These are phyloP conservation scores for Hippocampus kuda DNA, from an alignment of 2,797 vertebrate genomes.

Conservation along the genomic window DNA sequence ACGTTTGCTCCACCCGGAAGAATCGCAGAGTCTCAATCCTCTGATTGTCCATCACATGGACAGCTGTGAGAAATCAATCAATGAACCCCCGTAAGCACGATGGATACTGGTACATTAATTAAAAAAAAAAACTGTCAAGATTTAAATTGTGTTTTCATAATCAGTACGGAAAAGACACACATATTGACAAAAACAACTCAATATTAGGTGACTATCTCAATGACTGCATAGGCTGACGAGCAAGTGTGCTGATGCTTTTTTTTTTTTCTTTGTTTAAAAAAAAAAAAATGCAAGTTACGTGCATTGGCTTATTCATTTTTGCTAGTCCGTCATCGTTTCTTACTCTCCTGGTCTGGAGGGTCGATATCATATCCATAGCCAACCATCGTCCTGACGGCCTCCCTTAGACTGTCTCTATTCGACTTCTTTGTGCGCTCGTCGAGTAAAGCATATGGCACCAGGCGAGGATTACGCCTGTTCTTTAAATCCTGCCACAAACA, in stretches of 20 bases:
- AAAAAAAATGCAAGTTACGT: too few species aligned
- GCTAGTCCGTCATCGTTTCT: slow-evolving; percentile 19
- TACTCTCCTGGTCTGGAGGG: slow-evolving; percentile 90
- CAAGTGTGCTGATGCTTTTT: too few species aligned
- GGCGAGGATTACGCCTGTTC: slow-evolving; percentile 91
- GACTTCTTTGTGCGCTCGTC: slow-evolving; percentile 98
- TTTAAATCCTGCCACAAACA: slow-evolving; percentile 80
- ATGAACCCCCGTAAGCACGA: not conserved
- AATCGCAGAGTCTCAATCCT: slow-evolving; percentile 88
- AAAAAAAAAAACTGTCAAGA: not conserved
- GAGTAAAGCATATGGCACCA: slow-evolving; percentile 91
- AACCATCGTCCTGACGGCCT: slow-evolving; percentile 90
- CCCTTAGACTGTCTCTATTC: slow-evolving; percentile 93
- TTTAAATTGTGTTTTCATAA: too few species aligned
- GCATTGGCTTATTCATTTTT: too few species aligned
- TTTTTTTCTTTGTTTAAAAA: too few species aligned
- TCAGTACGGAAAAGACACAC: too few species aligned
- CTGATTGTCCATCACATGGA: slow-evolving; percentile 72
- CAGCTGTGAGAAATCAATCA: slow-evolving; percentile 53
- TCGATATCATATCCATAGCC: slow-evolving; percentile 95
- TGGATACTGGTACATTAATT: too few species aligned
- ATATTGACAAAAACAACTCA: too few species aligned
- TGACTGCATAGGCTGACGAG: too few species aligned
- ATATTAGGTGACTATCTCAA: too few species aligned
- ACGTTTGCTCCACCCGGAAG: slow-evolving; percentile 90